phyloP scores from a whole-genome alignment of 2,797 vertebrate species.

The Bryconaethiops microstoma region DNA sequence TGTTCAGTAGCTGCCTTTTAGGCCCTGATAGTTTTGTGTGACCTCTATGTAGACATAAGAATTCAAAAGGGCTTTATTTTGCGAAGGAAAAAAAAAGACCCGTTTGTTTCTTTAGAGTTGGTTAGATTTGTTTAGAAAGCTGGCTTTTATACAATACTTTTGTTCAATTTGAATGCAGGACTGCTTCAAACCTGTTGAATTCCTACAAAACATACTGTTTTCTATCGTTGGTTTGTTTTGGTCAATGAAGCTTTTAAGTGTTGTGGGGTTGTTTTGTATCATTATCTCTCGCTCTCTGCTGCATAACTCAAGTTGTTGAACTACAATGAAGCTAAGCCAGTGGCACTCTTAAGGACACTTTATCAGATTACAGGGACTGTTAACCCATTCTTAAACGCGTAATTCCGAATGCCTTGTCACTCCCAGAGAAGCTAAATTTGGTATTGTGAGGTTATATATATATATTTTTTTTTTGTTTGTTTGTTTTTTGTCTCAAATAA shows the following conservation, averaged over 20 bases:
- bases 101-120: constrained; percentile 68
- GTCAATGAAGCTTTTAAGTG: constrained; percentile 52
- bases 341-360: constrained; percentile 40
- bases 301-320: constrained; percentile 45
- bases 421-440: constrained; percentile 48
- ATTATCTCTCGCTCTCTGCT: constrained; percentile 44
- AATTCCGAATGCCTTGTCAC: constrained; percentile 52
- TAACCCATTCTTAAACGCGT: constrained; percentile 54
- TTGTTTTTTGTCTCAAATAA: constrained; percentile 1
- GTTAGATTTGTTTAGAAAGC: constrained; percentile 53
- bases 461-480: neutral
- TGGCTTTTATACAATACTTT: constrained; percentile 65
- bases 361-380: constrained; percentile 53
- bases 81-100: constrained; percentile 55
- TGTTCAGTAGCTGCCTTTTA: constrained; percentile 74
- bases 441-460: constrained; percentile 24
- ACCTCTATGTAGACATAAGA: constrained; percentile 55
- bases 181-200: constrained; percentile 58
- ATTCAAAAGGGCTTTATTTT: constrained; percentile 76
- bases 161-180: constrained; percentile 57
- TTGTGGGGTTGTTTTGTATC: constrained; percentile 62
- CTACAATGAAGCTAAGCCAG: constrained; percentile 46
- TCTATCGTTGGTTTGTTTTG: constrained; percentile 40
- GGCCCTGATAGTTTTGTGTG: constrained; percentile 55
- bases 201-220: constrained; percentile 53